Evolutionary conservation across 1,140 invertebrate genomes (phyloP).

Genomic region (Lordiphosa stackelbergi): DNA sequence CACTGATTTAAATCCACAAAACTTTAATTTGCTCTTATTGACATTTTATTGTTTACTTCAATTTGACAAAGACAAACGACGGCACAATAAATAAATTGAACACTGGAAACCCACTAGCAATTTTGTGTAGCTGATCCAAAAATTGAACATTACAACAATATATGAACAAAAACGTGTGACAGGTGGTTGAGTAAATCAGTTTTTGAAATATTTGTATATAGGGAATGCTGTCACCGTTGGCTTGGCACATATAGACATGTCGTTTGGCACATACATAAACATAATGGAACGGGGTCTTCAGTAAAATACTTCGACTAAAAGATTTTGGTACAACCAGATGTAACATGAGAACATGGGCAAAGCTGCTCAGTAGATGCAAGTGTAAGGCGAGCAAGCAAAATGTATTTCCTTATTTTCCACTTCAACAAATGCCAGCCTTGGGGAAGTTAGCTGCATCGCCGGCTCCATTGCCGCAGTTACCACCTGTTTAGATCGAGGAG

Average conservation of each 20-base stretch:
- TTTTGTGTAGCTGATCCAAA: background rate
- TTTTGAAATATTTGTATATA: too few relatives aligned
- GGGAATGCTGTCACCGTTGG: too few relatives aligned
- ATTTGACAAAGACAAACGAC: too few relatives aligned
- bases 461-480: constrained; percentile 38
- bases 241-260: too few relatives aligned
- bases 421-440: constrained; percentile 67
- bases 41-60: too few relatives aligned
- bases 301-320: constrained; percentile 27
- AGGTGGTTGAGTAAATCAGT: too few relatives aligned
- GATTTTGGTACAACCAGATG: constrained; percentile 52
- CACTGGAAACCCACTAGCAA: background rate
- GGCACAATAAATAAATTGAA: too few relatives aligned
- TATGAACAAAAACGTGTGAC: background rate
- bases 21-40: too few relatives aligned
- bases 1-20: too few relatives aligned
- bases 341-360: background rate
- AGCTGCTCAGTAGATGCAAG: background rate
- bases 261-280: background rate
- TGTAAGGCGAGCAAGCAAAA: constrained; percentile 31
- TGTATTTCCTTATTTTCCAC: constrained; percentile 22
- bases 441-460: constrained; percentile 40
- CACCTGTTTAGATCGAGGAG: constrained; percentile 1
- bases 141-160: background rate
- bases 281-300: background rate